phyloP scores from a whole-genome alignment of 2,888 invertebrate genomes.

The Hoplodrina blanda region DNA sequence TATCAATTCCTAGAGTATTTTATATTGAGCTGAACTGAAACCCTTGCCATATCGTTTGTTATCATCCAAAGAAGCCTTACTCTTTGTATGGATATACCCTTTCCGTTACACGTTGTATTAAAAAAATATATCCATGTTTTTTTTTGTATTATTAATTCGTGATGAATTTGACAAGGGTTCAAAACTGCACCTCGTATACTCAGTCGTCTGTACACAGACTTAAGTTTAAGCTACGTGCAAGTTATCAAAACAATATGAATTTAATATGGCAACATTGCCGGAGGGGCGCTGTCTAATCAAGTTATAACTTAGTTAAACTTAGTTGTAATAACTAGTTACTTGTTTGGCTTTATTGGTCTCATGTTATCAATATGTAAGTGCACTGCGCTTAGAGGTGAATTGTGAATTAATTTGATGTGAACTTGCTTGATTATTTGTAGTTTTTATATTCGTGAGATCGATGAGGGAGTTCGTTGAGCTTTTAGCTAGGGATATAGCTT shows the following conservation, averaged over 20 bases:
- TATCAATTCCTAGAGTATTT: too few species aligned
- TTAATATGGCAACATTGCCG: slow-evolving; percentile 28
- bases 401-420: slow-evolving; percentile 22
- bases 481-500: not conserved
- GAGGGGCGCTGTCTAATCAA: slow-evolving; percentile 46
- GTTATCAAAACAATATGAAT: slow-evolving; percentile 57
- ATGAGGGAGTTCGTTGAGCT: not conserved
- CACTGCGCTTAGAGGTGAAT: slow-evolving; percentile 4
- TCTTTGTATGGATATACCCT: too few species aligned
- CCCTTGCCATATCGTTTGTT: too few species aligned
- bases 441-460: slow-evolving; percentile 6
- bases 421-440: not conserved
- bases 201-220: slow-evolving; percentile 13
- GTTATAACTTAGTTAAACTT: slow-evolving; percentile 21
- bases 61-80: too few species aligned
- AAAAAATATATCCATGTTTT: too few species aligned
- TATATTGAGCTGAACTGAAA: too few species aligned
- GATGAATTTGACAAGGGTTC: too few species aligned
- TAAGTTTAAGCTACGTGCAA: slow-evolving; percentile 37
- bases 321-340: slow-evolving; percentile 36
- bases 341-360: slow-evolving; percentile 32
- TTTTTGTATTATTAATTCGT: too few species aligned
- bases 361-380: slow-evolving; percentile 41
- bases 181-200: too few species aligned
- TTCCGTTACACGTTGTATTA: too few species aligned